These are phyloP conservation scores for Margarornis squamiger DNA, from an alignment of 2,797 vertebrate genomes.

Conservation along the genomic window DNA sequence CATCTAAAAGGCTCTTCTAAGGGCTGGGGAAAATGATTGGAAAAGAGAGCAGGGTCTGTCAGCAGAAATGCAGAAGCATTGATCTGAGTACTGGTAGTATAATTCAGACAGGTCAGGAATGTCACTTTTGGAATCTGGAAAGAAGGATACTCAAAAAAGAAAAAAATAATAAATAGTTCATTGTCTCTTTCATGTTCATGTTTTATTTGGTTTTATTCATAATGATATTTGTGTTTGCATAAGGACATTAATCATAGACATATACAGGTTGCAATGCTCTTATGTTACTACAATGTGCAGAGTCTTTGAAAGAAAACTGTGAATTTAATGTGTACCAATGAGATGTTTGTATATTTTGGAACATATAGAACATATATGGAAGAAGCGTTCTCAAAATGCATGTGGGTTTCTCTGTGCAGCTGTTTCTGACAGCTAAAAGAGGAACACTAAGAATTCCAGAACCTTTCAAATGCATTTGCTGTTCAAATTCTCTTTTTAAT, in stretches of 20 bases:
- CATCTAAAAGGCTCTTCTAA: neutral
- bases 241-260: neutral
- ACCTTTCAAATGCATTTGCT: neutral
- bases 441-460: neutral
- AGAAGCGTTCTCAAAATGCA: fast-evolving
- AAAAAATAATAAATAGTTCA: fast-evolving
- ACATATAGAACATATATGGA: neutral
- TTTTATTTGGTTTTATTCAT: neutral
- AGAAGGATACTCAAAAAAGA: neutral
- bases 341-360: neutral
- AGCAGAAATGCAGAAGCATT: neutral
- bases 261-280: neutral
- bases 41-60: neutral
- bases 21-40: neutral
- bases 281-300: neutral
- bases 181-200: neutral
- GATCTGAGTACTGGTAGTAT: neutral
- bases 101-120: neutral
- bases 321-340: neutral
- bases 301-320: neutral
- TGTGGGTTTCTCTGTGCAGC: neutral
- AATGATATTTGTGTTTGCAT: neutral
- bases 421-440: neutral
- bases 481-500: neutral
- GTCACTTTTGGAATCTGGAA: neutral